A percentile compares a stretch with the other conserved stretches of the same genome.
phyloP scores from a whole-genome alignment of 2,113 vertebrate genomes.

The Grantiella picta region DNA sequence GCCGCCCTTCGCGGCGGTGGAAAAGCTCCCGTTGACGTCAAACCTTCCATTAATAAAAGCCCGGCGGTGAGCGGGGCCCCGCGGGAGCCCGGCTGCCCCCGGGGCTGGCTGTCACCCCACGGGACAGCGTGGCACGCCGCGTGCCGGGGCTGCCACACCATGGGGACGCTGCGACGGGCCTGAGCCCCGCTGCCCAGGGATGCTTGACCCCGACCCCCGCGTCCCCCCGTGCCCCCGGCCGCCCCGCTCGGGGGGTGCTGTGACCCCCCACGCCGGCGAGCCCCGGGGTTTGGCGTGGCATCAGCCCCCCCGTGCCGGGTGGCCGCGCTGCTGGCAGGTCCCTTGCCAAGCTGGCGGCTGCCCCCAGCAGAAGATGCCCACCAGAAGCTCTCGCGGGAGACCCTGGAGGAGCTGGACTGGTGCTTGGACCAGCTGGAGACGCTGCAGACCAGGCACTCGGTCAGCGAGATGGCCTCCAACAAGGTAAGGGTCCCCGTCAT shows the following conservation, averaged over 20 bases:
- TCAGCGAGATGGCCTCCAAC: constrained; percentile 80
- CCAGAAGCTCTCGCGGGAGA: constrained; percentile 86
- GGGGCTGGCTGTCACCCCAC: not conserved
- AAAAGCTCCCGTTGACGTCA: constrained; percentile 66
- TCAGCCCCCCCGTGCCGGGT: not conserved
- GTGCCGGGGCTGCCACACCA: not conserved
- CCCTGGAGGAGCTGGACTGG: constrained; percentile 94
- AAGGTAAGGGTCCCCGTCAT: constrained; percentile 24
- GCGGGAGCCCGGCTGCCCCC: not conserved
- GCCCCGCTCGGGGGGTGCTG: not conserved
- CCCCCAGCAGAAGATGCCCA: constrained; percentile 81
- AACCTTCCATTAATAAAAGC: constrained; percentile 63
- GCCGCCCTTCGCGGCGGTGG: constrained; percentile 41
- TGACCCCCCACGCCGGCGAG: accelerated
- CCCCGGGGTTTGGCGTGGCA: accelerated
- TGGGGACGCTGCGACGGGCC: not conserved
- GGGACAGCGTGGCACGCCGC: not conserved
- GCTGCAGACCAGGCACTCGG: constrained; percentile 82
- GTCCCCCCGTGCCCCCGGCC: accelerated
- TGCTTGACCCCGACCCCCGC: not conserved
- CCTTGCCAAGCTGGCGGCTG: not conserved
- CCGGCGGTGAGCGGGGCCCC: not conserved
- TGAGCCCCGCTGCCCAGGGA: not conserved
- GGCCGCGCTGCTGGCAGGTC: accelerated
- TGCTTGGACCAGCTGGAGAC: constrained; percentile 95